Evolutionary conservation across 1,140 invertebrate genomes (phyloP), one percentile per base, ranked within the genome.

Genomic region (Protaetia brevitarsis): DNA sequence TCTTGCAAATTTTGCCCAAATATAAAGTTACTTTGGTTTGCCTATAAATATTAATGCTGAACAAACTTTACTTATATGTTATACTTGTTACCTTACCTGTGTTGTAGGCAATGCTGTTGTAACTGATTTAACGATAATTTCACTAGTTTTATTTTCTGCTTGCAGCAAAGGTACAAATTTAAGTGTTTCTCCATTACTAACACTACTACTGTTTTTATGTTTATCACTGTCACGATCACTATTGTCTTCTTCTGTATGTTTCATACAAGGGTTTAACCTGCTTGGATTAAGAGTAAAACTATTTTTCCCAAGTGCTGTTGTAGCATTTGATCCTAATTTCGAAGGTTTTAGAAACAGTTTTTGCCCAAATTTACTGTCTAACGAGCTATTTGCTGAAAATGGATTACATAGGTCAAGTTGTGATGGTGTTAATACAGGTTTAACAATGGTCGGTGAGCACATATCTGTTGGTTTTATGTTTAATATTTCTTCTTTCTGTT

Each of bases 1-100:
- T 94, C 92, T 76, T 92, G 89, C 31, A 96, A 82, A 81, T 95
- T 95, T 75, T 95, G 91, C n/a, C 94, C 94, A 80, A 96, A 96
- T 3, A 96, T 88, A 83, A 95, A 95, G 56, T 66, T 34, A 37
- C 27, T 66, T 51, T 41, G 59, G 23, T n/a, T 62, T 21, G 59
- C 29, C 64, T 66, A 1, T 11, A 57, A 31, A 36, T 0, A 34
- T 21, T 19, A 59, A 29, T 59, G 11, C 4, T 4, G 11, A 28
- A 2, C 11, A n/a, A 30, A 59, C 11, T 59, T 28, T 10, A 21
- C 11, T 34, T 21, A 34, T 62, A 41, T 41, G n/a, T 41, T 2
- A 16, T 41, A 37, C 37, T 2, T 59, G 3, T 29, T 58, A 29
- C n/a, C 57, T 65, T 16, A 37, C 58, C 30, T 65, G 57, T 31